phyloP scores from a whole-genome alignment of 2,797 vertebrate genomes.

The Sebastes iracundus region DNA sequence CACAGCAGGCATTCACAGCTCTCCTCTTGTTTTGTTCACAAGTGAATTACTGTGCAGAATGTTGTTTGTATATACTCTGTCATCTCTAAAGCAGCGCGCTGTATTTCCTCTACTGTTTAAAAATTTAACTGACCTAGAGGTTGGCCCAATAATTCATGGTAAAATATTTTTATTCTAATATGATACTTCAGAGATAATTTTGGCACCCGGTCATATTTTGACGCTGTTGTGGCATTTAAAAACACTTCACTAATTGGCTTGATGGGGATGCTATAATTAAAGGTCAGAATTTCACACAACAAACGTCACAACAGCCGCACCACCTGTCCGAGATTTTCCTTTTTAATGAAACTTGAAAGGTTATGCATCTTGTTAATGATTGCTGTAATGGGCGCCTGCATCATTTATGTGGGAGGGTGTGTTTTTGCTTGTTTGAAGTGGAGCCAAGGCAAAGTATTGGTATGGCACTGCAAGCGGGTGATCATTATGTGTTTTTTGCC shows the following conservation, averaged over 20 bases:
- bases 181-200: slow-evolving; percentile 14
- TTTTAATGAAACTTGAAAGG: slow-evolving; percentile 49
- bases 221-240: slow-evolving; percentile 53
- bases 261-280: slow-evolving; percentile 63
- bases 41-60: slow-evolving; percentile 16
- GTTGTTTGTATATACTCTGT: slow-evolving; percentile 11
- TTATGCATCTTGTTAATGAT: slow-evolving; percentile 58
- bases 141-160: slow-evolving; percentile 7
- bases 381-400: slow-evolving; percentile 35
- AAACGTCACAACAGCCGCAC: slow-evolving; percentile 27
- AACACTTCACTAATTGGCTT: slow-evolving; percentile 59
- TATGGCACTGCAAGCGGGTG: neutral
- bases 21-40: slow-evolving; percentile 31
- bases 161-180: slow-evolving; percentile 19
- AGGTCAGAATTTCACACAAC: slow-evolving; percentile 55
- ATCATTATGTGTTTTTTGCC: slow-evolving; percentile 29
- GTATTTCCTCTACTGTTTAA: neutral
- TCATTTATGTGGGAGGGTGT: slow-evolving; percentile 30
- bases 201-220: slow-evolving; percentile 23
- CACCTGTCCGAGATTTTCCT: slow-evolving; percentile 33
- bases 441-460: slow-evolving; percentile 14
- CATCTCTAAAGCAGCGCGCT: slow-evolving; percentile 16
- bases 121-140: slow-evolving; percentile 22
- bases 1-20: slow-evolving; percentile 27
- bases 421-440: slow-evolving; percentile 35